Evolutionary conservation across 2,797 vertebrate species (phyloP).

Genomic region (Lagorchestes hirsutus): DNA sequence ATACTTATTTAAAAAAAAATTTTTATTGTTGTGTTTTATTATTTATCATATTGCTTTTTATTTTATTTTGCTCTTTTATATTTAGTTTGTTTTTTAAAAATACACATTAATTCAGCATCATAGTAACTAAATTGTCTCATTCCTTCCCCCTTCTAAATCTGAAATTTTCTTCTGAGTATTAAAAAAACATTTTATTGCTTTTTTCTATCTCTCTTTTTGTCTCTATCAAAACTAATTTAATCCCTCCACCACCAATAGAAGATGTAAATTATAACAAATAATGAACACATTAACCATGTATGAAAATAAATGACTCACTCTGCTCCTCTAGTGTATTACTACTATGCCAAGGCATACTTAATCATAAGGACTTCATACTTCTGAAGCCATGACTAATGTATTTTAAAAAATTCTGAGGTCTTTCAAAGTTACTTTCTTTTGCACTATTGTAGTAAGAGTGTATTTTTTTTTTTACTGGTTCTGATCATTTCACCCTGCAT

Average conservation of each 20-base stretch:
- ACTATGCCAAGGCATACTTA: not conserved
- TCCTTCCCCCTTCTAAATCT: not conserved
- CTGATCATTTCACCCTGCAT: not conserved
- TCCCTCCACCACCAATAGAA: not conserved
- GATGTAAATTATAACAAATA: not conserved
- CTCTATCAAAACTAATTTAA: not conserved
- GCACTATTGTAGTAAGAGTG: not conserved
- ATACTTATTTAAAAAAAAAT: not conserved
- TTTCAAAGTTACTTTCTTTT: not conserved
- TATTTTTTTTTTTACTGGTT: not conserved
- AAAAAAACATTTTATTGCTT: not conserved
- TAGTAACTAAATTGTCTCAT: not conserved
- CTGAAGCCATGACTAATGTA: not conserved
- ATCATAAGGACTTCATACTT: not conserved
- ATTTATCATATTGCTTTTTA: not conserved
- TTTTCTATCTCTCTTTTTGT: not conserved
- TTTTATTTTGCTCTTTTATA: not conserved
- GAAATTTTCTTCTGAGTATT: not conserved
- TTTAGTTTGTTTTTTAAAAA: not conserved
- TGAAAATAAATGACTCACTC: not conserved
- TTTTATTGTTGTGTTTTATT: not conserved
- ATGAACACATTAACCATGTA: not conserved
- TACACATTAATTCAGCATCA: not conserved
- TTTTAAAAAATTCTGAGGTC: not conserved
- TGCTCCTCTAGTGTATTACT: not conserved